Evolutionary conservation across 2,888 invertebrate genomes (phyloP).

Genomic region (Drosophila monieri): DNA sequence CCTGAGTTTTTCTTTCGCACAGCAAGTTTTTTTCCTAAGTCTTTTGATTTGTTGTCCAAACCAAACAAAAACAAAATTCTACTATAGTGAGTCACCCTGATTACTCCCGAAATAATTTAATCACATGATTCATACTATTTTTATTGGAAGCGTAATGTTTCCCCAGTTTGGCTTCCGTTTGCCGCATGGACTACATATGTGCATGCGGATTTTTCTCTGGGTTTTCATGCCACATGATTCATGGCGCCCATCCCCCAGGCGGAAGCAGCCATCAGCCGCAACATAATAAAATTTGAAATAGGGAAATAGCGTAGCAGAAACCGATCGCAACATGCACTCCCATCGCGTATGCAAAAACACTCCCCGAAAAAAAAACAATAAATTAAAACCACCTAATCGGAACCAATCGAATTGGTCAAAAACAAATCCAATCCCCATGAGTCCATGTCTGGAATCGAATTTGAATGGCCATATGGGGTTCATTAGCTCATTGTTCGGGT

Average conservation of each 20-base stretch:
- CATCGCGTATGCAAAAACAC: conserved; percentile 39
- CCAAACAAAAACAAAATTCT: background rate
- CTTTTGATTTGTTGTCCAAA: conserved; percentile 42
- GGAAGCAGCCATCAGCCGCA: conserved; percentile 30
- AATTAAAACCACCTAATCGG: conserved; percentile 29
- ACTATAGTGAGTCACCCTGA: conserved; percentile 17
- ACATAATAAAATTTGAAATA: conserved; percentile 16
- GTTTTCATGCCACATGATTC: conserved; percentile 33
- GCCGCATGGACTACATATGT: conserved; percentile 34
- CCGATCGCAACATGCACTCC: conserved; percentile 37
- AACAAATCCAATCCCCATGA: conserved; percentile 26
- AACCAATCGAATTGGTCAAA: conserved; percentile 26
- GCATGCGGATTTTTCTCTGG: conserved; percentile 27
- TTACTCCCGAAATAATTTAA: background rate
- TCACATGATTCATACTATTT: conserved; percentile 10
- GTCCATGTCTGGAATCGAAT: conserved; percentile 38
- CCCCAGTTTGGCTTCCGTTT: conserved; percentile 11
- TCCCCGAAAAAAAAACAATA: conserved; percentile 21
- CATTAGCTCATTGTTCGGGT: conserved; percentile 63
- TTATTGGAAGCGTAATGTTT: conserved; percentile 19
- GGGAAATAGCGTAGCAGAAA: conserved; percentile 21
- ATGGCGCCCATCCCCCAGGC: conserved; percentile 21
- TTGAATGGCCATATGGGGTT: conserved; percentile 62
- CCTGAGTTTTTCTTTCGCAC: background rate
- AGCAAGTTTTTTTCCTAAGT: conserved; percentile 49